Base-by-base conservation (phyloP, 2,797 vertebrate genomes). In the Chloroceryle amazona region DNA sequence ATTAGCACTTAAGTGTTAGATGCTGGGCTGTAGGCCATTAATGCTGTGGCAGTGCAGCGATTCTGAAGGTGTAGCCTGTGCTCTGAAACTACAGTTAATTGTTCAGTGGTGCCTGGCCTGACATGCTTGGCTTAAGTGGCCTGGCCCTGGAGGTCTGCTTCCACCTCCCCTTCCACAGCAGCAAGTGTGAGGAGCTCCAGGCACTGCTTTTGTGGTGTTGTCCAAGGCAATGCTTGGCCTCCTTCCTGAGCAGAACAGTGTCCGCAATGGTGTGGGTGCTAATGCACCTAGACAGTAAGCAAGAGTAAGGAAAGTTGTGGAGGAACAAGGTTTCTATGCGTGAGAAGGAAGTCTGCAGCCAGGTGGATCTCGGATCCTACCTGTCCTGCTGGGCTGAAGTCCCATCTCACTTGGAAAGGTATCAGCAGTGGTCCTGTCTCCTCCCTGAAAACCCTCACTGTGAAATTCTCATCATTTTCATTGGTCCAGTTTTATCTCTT, bases 221-320 rank as follows among this genome's bases (percentile, higher is more conserved):
- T 62, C 19, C 17, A 20, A 29, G 46, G 42, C 9, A 1, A 8
- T 78, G 29, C 31, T n/a, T 2, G 2, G 25, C 29, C 41, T 92
- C 11, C 55, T 76, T 29, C 35, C 29, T 47, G 19, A 74, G 44
- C n/a, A 58, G 37, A 41, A 12, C 11, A 37, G 28, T 28, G 9
- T 71, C 22, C 0, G 0, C n/a, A 42, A 16, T 1, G 8, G 0
- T 44, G 22, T 65, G 60, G 10, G 17, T 65, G 2, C 42, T 58
- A 7, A 52, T 25, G 49, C 10, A 49, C 10, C 11, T 35, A 37
- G 47, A 39, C 17, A 72, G 25, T 33, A 70, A 81, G 63, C 22
- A 54, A 42, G 25, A 46, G n/a, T 58, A 51, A 76, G 75, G 51
- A 68, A 80, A 46, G 18, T 26, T 70, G 11, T 47, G 52, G 20